Evolutionary conservation across 2,113 vertebrate genomes (phyloP), one percentile per base, ranked within the genome.

Genomic region (Coptodon rendalli): DNA sequence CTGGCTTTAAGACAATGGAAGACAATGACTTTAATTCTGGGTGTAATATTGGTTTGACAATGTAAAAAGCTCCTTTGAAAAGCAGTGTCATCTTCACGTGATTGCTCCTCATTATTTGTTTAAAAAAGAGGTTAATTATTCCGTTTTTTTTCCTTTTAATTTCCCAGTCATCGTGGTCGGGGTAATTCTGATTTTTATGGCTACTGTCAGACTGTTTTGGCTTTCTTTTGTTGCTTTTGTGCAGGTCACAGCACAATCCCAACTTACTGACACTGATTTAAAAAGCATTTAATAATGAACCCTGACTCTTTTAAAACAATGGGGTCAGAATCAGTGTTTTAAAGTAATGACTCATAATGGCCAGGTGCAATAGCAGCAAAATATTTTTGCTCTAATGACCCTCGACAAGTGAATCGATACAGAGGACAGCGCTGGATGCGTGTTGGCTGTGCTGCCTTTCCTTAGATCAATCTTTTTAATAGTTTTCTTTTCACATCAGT

Each of bases 11-110:
- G 90, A 94, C 93, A 92, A 90, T 93, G 93, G 90, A 57, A 92
- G 93, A 94, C 92, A 84, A 86, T 91, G 87, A 90, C 84, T 95
- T 94, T 91, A 91, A 90, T 93, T 94, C 91, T 87, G 79, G 90
- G 83, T 90, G 89, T 89, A 82, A 86, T 82, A 19, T 86, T 84
- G 86, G 85, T 88, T 92, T 93, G 91, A 93, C 93, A 93, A 66
- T 73, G 81, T 87, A 61, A 84, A 81, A 85, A 83, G 86, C 78
- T 34, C 80, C 71, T 89, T 93, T 95, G 89, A 94, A 91, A 91
- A 84, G n/a, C 43, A 81, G 36, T 85, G 89, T 87, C 94, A 85
- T 87, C 84, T 83, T 86, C 71, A 43, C 85, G 68, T 83, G 83
- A 87, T 87, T 66, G 80, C 87, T 17, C 86, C 89, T 94, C 91